phyloP scores from a whole-genome alignment of 2,797 vertebrate species.

The Cryptoblepharus egeriae region DNA sequence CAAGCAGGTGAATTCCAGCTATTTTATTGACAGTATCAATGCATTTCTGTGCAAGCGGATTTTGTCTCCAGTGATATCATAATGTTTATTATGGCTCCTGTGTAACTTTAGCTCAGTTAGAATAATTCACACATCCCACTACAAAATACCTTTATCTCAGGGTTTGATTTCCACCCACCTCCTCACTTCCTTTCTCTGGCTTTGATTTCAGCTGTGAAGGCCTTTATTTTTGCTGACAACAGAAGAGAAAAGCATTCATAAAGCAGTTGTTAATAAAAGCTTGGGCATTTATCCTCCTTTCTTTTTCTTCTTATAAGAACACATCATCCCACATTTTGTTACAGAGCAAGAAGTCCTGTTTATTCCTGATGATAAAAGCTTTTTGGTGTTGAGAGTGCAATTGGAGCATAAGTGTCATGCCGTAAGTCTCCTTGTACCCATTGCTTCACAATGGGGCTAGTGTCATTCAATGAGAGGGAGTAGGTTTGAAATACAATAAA shows the following conservation, averaged over 20 bases:
- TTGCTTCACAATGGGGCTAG: conserved; percentile 55
- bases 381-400: conserved; percentile 32
- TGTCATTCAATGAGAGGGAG: conserved; percentile 57
- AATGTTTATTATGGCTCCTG: conserved; percentile 23
- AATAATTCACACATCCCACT: conserved; percentile 24
- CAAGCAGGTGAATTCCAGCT: conserved; percentile 19
- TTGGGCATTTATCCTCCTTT: conserved; percentile 11
- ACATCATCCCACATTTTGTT: conserved; percentile 39
- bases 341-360: conserved; percentile 40
- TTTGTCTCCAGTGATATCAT: conserved; percentile 5
- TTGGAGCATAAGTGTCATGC: conserved; percentile 54
- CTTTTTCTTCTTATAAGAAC: conserved; percentile 21
- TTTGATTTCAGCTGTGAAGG: not conserved
- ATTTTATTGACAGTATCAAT: conserved; percentile 38
- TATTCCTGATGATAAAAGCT: conserved; percentile 44
- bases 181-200: not conserved
- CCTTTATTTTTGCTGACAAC: not conserved
- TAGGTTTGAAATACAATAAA: conserved; percentile 56
- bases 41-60: conserved; percentile 3
- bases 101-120: conserved; percentile 13
- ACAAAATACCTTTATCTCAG: not conserved
- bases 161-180: conserved; percentile 16
- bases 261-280: conserved; percentile 2
- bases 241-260: not conserved
- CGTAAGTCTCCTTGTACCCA: conserved; percentile 51